Evolutionary conservation across 1,140 invertebrate species (phyloP).

Genomic region (Dendroctonus valens): DNA sequence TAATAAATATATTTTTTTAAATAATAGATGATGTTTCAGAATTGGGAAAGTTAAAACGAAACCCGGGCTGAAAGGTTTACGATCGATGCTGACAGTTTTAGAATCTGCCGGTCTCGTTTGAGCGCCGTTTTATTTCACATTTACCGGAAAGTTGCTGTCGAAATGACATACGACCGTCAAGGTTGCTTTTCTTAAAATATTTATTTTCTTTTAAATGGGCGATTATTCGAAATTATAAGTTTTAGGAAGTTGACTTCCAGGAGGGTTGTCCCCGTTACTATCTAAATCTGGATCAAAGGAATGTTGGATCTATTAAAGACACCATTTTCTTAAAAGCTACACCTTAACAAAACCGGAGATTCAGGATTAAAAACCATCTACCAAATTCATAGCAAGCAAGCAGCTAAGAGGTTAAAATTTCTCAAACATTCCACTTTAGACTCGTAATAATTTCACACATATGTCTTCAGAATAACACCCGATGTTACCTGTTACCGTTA

Average conservation of each 20-base stretch:
- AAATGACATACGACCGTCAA: slow-evolving; percentile 31
- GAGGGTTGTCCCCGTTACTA: too few species aligned
- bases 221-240: slow-evolving; percentile 11
- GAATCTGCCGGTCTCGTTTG: slow-evolving; percentile 39
- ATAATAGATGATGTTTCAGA: slow-evolving; percentile 38
- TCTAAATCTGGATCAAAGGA: too few species aligned
- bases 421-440: not conserved
- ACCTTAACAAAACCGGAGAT: too few species aligned
- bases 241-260: not conserved
- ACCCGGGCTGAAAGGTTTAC: slow-evolving; percentile 49
- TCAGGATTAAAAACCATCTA: too few species aligned
- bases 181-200: slow-evolving; percentile 22
- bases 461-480: too few species aligned
- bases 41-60: slow-evolving; percentile 46
- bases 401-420: too few species aligned
- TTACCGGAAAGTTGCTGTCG: slow-evolving; percentile 31
- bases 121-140: slow-evolving; percentile 36
- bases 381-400: too few species aligned
- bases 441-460: too few species aligned
- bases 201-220: slow-evolving; percentile 22
- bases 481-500: too few species aligned
- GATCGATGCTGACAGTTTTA: slow-evolving; percentile 50
- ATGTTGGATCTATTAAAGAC: too few species aligned
- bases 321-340: too few species aligned
- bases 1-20: slow-evolving; percentile 38